A percentile compares a stretch with the other conserved stretches of the same genome.
Evolutionary conservation across 1,140 invertebrate species (phyloP).

Genomic region (Drosophila simulans): DNA sequence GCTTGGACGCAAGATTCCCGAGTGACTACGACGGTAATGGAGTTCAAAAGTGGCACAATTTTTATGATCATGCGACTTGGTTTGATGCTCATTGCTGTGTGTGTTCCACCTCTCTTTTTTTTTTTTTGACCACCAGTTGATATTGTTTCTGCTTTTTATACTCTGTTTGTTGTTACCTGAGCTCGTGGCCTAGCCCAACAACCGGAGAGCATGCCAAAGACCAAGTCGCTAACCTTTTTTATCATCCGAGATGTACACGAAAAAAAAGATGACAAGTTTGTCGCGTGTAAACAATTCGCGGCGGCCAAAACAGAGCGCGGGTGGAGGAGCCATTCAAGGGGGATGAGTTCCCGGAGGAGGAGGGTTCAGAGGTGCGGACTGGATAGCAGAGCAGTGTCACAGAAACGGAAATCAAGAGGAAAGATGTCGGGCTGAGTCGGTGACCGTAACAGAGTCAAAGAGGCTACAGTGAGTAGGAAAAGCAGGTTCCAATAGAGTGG

Average conservation of each 20-base stretch:
- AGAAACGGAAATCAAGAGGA: constrained; percentile 65
- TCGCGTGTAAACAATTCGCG: constrained; percentile 81
- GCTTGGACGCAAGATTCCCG: constrained; percentile 3
- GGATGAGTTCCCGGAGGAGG: constrained; percentile 1
- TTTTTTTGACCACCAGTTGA: constrained; percentile 16
- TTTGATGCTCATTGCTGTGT: constrained; percentile 13
- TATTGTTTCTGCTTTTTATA: constrained; percentile 10
- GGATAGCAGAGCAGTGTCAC: constrained; percentile 51
- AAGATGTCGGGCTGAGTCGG: constrained; percentile 43
- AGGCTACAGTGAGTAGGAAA: constrained; percentile 45
- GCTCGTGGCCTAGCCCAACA: constrained; percentile 71
- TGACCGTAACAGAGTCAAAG: constrained; percentile 25
- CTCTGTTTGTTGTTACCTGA: constrained; percentile 59
- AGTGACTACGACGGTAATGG: constrained; percentile 3
- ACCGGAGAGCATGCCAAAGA: constrained; percentile 48
- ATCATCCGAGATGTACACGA: constrained; percentile 55
- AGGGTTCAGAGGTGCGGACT: constrained; percentile 5
- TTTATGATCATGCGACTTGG: constrained; percentile 60
- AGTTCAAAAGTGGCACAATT: constrained; percentile 55
- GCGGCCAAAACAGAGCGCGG: constrained; percentile 68
- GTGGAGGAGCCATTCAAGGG: constrained; percentile 31
- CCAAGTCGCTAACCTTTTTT: constrained; percentile 78
- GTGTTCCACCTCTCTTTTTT: neutral
- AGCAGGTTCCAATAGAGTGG: neutral
- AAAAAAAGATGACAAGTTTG: constrained; percentile 76